Percentiles rank a stretch among this genome's conserved stretches.
Conservation (phyloP, 2,113 vertebrate species). For the Mirounga angustirostris region DNA sequence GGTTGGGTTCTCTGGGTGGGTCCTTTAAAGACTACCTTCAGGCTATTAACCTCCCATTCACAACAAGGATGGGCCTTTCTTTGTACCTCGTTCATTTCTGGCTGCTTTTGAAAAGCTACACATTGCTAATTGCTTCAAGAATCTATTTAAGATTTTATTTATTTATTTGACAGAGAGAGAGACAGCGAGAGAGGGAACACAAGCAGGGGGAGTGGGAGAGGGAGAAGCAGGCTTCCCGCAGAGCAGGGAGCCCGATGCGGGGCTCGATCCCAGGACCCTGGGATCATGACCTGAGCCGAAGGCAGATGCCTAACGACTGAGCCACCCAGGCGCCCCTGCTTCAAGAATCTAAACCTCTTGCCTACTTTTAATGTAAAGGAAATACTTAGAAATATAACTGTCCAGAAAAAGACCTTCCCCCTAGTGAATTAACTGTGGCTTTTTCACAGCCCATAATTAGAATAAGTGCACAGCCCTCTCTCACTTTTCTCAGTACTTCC, state of each 20-base stretch:
- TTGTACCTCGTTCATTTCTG: neutral
- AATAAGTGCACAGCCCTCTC: neutral
- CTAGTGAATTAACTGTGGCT: neutral
- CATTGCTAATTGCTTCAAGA: conserved; percentile 41
- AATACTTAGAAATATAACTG: neutral
- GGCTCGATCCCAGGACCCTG: too few relatives aligned
- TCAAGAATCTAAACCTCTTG: conserved; percentile 57
- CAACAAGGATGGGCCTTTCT: neutral
- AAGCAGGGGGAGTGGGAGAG: too few relatives aligned
- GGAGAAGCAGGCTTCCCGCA: too few relatives aligned
- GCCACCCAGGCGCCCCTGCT: neutral
- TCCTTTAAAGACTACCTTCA: neutral
- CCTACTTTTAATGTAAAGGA: conserved; percentile 47
- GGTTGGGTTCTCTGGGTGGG: neutral
- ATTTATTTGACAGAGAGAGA: too few relatives aligned
- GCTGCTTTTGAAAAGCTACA: conserved; percentile 56
- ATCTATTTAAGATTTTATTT: neutral
- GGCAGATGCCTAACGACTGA: too few relatives aligned
- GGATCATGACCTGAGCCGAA: too few relatives aligned
- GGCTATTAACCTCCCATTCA: neutral
- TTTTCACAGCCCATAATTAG: conserved; percentile 11
- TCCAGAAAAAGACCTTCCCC: neutral
- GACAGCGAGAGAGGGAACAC: too few relatives aligned
- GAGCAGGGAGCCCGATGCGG: too few relatives aligned
- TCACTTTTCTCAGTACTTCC: conserved; percentile 25